These are phyloP conservation scores for Hypomesus transpacificus DNA, from an alignment of 2,113 vertebrate species.

Conservation along the genomic window DNA sequence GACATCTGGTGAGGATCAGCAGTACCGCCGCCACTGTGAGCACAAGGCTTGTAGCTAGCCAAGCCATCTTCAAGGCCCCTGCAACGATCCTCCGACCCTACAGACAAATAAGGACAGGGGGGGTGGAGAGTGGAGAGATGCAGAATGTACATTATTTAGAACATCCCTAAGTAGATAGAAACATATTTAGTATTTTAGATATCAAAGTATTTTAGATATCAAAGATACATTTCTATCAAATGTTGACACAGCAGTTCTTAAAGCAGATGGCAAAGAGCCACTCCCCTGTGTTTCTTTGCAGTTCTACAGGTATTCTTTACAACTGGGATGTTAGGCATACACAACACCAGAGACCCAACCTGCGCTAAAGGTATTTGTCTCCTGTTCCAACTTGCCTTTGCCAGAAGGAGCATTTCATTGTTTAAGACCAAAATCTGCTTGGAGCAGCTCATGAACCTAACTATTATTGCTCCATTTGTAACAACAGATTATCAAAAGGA, in stretches of 20 bases:
- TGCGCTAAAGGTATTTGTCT: conserved; percentile 39
- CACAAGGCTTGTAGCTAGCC: conserved; percentile 39
- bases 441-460: conserved; percentile 35
- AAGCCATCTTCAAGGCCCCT: conserved; percentile 58
- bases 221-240: background rate
- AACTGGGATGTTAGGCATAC: conserved; percentile 23
- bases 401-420: conserved; percentile 40
- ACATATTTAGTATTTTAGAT: too few relatives aligned
- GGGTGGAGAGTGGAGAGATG: background rate
- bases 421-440: conserved; percentile 38
- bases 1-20: conserved; percentile 55
- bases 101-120: conserved; percentile 6
- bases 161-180: background rate
- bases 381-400: conserved; percentile 59
- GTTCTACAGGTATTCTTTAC: background rate
- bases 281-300: too few relatives aligned
- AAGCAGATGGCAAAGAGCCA: too few relatives aligned
- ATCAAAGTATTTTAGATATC: background rate
- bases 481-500: conserved; percentile 17
- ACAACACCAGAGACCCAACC: conserved; percentile 33
- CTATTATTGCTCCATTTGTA: conserved; percentile 17
- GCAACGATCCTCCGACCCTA: conserved; percentile 50
- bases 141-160: background rate
- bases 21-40: conserved; percentile 58
- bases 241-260: background rate